These are phyloP conservation scores for Argopecten irradians DNA, from an alignment of 1,140 invertebrate genomes.

Conservation along the genomic window DNA sequence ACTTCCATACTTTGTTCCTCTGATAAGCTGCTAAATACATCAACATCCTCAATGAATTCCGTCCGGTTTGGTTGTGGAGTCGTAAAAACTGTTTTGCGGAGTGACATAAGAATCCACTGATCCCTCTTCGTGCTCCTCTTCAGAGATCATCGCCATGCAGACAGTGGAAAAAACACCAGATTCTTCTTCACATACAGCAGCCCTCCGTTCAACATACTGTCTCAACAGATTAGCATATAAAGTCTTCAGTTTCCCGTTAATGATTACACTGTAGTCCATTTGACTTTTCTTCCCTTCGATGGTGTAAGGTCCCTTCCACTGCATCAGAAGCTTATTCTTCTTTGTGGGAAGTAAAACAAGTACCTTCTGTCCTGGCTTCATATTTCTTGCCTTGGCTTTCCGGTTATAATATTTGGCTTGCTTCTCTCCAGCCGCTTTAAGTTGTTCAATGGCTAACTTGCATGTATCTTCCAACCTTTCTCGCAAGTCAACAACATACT, in stretches of 20 bases:
- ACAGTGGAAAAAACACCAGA: not conserved
- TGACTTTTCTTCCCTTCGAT: constrained; percentile 29
- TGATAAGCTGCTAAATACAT: constrained; percentile 30
- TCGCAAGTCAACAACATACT: constrained; percentile 56
- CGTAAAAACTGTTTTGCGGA: not conserved
- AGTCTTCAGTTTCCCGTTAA: constrained; percentile 30
- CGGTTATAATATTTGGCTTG: constrained; percentile 51
- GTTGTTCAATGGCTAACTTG: constrained; percentile 48
- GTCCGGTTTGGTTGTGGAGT: not conserved
- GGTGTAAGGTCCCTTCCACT: constrained; percentile 49
- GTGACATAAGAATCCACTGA: not conserved
- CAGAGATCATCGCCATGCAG: not conserved
- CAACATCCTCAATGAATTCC: constrained; percentile 41
- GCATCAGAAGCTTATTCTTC: constrained; percentile 53
- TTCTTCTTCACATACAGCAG: not conserved
- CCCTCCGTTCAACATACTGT: constrained; percentile 33
- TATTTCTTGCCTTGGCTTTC: constrained; percentile 24
- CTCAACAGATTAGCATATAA: constrained; percentile 49
- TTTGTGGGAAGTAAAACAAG: constrained; percentile 50
- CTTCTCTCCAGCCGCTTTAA: constrained; percentile 39
- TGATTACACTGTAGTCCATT: constrained; percentile 41
- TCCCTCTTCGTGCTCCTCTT: not conserved
- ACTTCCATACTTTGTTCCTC: constrained; percentile 32
- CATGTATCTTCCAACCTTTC: constrained; percentile 51
- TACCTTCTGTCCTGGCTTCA: constrained; percentile 53